Base-by-base conservation (phyloP, 2,888 invertebrate species). In the Lasioglossum marginatum region DNA sequence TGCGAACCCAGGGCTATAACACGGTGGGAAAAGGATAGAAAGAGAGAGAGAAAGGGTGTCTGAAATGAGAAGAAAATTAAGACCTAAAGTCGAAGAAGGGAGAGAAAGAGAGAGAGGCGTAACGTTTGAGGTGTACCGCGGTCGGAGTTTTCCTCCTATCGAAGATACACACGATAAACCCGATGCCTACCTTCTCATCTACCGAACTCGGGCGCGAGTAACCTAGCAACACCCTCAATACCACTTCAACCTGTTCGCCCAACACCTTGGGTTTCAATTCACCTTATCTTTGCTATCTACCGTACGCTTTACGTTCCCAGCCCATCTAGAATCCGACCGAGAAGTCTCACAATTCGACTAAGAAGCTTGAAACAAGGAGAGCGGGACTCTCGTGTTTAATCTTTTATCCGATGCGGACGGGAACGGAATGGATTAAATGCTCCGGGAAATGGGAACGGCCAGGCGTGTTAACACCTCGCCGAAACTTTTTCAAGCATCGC, bases 181-280 rank as follows among this genome's bases (percentile, higher is more conserved):
- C 63, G 40, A 57, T 76, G 72, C 79, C 82, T 81, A 86, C 81
- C 83, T 87, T 90, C 91, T 91, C 90, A 89, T 90, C 89, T 82
- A 88, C 88, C 80, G 90, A 90, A 92, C 88, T 90, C 81, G 89
- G 52, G 23, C 52, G 88, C 90, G 89, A 94, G 94, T 94, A 94
- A 92, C 94, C 94, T 94, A 94, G 94, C 94, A 94, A 94, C 94
- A 93, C 94, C 94, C 94, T 88, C 89, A 79, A 87, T 90, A 87
- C 89, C 91, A 91, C 91, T 90, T 91, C 88, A 89, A 90, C 90
- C 90, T 91, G 89, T 91, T 92, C 92, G 90, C 81, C 90, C 89
- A 87, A 89, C 92, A 92, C 91, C 92, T 91, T 89, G 87, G 89
- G 89, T 93, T 94, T 93, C 94, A 92, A 94, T 94, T 93, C 93